Percentiles rank a stretch among this genome's conserved stretches.
Evolutionary conservation across 2,797 vertebrate species (phyloP).

Genomic region (Poeciliopsis gracilis): DNA sequence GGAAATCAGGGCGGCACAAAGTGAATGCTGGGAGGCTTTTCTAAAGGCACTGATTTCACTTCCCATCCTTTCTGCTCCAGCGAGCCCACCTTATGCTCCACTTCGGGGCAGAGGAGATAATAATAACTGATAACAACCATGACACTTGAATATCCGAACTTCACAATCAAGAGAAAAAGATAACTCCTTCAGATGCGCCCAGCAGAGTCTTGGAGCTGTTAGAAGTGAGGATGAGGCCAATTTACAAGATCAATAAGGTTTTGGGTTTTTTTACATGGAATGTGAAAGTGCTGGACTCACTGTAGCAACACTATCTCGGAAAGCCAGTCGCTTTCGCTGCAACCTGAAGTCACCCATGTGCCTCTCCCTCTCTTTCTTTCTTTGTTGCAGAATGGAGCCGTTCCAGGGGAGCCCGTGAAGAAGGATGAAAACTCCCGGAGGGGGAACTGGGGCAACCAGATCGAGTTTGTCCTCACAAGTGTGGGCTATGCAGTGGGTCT

Average conservation of each 20-base stretch:
- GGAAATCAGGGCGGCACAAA: conserved; percentile 70
- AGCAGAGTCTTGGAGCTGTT: neutral
- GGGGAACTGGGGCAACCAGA: conserved; percentile 99
- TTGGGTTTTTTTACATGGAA: neutral
- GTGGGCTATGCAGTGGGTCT: conserved; percentile 98
- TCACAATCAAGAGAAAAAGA: neutral
- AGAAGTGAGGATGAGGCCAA: neutral
- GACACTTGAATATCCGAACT: conserved; percentile 17
- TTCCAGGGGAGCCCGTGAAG: conserved; percentile 92
- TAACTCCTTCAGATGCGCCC: neutral
- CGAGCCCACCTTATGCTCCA: conserved; percentile 49
- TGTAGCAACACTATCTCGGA: conserved; percentile 23
- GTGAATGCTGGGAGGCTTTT: conserved; percentile 74
- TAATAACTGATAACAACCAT: conserved; percentile 10
- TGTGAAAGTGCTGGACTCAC: conserved; percentile 8
- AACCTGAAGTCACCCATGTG: conserved; percentile 44
- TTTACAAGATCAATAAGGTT: neutral
- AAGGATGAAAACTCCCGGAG: conserved; percentile 92
- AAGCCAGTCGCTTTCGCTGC: conserved; percentile 18
- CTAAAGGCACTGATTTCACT: conserved; percentile 70
- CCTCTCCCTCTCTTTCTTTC: conserved; percentile 20
- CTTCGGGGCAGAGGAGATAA: conserved; percentile 26
- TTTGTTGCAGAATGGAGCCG: conserved; percentile 91
- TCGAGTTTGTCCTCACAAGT: conserved; percentile 98
- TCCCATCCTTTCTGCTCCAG: conserved; percentile 69